phyloP scores from a whole-genome alignment of 2,113 vertebrate species.

The Odontesthes bonariensis region DNA sequence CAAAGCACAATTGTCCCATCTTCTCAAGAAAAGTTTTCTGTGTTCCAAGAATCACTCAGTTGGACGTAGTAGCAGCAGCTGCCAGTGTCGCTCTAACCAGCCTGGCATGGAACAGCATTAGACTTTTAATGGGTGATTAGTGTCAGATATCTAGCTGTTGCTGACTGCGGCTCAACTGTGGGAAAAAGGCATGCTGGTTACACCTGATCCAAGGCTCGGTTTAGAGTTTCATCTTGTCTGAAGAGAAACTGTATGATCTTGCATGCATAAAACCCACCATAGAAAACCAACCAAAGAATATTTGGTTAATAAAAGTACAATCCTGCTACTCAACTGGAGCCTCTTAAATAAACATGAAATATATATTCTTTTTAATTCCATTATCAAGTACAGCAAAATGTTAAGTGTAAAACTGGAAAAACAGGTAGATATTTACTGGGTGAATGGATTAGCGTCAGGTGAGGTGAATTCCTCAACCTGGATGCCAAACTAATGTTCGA shows the following conservation, averaged over 20 bases:
- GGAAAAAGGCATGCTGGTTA: conserved; percentile 76
- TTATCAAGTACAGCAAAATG: conserved; percentile 32
- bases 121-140: conserved; percentile 85
- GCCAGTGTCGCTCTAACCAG: conserved; percentile 68
- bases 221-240: conserved; percentile 74
- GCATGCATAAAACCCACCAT: conserved; percentile 51
- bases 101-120: conserved; percentile 66
- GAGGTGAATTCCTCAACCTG: conserved; percentile 28
- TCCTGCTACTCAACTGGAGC: conserved; percentile 35
- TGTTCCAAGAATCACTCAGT: conserved; percentile 70
- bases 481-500: neutral
- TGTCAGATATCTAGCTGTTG: conserved; percentile 83
- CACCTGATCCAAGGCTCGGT: conserved; percentile 81
- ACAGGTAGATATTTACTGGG: conserved; percentile 3
- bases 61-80: conserved; percentile 78
- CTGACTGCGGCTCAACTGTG: conserved; percentile 75
- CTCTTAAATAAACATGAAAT: conserved; percentile 26
- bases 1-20: conserved; percentile 34
- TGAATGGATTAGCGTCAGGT: conserved; percentile 15
- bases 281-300: conserved; percentile 57
- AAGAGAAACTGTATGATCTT: conserved; percentile 63
- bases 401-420: conserved; percentile 30
- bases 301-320: conserved; percentile 65
- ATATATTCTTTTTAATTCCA: conserved; percentile 1
- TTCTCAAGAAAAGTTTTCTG: conserved; percentile 41